Conservation (phyloP, 2,797 vertebrate species). For the Sciurus carolinensis region DNA sequence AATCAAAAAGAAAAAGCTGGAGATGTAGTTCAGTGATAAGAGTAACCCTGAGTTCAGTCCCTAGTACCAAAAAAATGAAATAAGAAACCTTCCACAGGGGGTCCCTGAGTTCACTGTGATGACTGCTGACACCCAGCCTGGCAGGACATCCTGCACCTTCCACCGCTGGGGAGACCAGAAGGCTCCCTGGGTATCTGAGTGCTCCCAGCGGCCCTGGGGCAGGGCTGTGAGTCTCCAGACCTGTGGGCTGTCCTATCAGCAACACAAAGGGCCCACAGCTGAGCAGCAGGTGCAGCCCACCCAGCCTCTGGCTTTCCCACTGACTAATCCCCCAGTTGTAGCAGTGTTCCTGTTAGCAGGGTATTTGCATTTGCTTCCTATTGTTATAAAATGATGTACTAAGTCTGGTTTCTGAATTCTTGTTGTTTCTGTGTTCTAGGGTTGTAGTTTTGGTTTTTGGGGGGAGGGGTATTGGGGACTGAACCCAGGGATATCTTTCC, state of each 20-base stretch:
- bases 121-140: constrained; percentile 95
- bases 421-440: constrained; percentile 61
- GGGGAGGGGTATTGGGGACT: no score
- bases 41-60: no score
- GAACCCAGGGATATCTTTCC: no score
- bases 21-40: no score
- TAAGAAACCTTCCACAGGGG: constrained; percentile 79
- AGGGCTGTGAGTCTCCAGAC: not conserved
- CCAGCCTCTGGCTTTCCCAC: no score
- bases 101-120: constrained; percentile 96
- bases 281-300: constrained; percentile 94
- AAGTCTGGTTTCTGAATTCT: constrained; percentile 9
- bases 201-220: constrained; percentile 93
- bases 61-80: no score
- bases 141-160: constrained; percentile 97
- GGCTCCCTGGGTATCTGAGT: constrained; percentile 95
- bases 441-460: no score
- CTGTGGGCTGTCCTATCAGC: not conserved
- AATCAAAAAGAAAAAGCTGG: no score
- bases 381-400: constrained; percentile 45
- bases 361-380: not conserved
- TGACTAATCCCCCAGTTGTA: not conserved
- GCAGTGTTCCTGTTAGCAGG: not conserved
- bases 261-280: not conserved
- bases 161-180: constrained; percentile 97